These are phyloP conservation scores for Phalacrocorax aristotelis DNA, from an alignment of 2,113 vertebrate species.

Conservation along the genomic window DNA sequence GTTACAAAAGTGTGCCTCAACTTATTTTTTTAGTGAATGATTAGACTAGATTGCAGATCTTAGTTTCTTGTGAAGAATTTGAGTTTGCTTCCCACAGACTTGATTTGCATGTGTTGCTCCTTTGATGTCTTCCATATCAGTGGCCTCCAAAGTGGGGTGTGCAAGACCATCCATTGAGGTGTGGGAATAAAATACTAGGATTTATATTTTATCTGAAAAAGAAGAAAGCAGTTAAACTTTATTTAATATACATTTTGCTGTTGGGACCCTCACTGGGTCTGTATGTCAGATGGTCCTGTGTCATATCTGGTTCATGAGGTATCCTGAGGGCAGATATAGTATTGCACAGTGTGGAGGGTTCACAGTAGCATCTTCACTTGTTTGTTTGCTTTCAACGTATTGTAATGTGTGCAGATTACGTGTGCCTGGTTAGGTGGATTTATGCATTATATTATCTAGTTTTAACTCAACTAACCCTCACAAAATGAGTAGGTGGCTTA, in stretches of 20 bases:
- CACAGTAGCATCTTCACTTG: not conserved
- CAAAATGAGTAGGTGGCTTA: not conserved
- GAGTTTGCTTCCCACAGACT: not conserved
- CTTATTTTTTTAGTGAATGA: not conserved
- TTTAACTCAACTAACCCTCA: not conserved
- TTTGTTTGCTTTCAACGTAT: not conserved
- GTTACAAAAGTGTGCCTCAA: not conserved
- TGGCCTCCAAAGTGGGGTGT: not conserved
- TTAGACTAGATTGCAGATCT: not conserved
- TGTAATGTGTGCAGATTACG: not conserved
- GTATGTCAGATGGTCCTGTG: not conserved
- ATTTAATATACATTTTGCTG: not conserved
- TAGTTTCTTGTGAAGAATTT: not conserved
- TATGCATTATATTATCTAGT: not conserved
- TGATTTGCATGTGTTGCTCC: not conserved
- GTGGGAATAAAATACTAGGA: not conserved
- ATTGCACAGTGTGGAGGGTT: not conserved
- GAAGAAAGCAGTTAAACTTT: not conserved
- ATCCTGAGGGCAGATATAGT: not conserved
- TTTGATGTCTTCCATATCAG: rapidly evolving
- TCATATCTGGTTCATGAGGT: rapidly evolving
- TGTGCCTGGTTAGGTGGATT: not conserved
- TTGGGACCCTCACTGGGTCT: not conserved
- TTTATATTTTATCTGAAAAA: not conserved
- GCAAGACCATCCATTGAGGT: not conserved